Evolutionary conservation across 2,113 vertebrate species (phyloP).

Genomic region (Tragulus kanchil): DNA sequence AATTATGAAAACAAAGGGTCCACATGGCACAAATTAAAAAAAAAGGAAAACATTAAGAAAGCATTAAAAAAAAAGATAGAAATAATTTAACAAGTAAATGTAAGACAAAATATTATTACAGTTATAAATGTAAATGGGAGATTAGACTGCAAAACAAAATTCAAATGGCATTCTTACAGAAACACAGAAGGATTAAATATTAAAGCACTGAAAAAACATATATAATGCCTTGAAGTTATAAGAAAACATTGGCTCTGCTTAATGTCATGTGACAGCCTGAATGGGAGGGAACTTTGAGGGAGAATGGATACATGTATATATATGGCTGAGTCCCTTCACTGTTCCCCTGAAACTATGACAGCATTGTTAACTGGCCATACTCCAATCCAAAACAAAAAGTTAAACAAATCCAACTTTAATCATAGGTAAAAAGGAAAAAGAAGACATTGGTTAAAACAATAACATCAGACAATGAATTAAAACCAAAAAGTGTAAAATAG

Average conservation of each 20-base stretch:
- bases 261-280: background rate
- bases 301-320: background rate
- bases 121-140: background rate
- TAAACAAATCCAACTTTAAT: background rate
- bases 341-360: background rate
- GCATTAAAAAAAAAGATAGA: background rate
- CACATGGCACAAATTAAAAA: slow-evolving; percentile 32
- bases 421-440: background rate
- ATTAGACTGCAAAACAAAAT: background rate
- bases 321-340: background rate
- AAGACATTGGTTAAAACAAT: background rate
- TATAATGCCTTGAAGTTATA: slow-evolving; percentile 16
- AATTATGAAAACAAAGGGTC: background rate
- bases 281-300: background rate
- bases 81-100: slow-evolving; percentile 9
- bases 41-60: background rate
- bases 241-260: background rate
- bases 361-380: background rate
- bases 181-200: background rate
- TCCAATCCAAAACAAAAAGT: background rate
- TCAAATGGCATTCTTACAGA: background rate
- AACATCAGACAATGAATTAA: background rate
- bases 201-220: slow-evolving; percentile 1
- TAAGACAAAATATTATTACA: background rate
- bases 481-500: background rate